phyloP scores from a whole-genome alignment of 2,113 vertebrate genomes.

The Anhinga anhinga region DNA sequence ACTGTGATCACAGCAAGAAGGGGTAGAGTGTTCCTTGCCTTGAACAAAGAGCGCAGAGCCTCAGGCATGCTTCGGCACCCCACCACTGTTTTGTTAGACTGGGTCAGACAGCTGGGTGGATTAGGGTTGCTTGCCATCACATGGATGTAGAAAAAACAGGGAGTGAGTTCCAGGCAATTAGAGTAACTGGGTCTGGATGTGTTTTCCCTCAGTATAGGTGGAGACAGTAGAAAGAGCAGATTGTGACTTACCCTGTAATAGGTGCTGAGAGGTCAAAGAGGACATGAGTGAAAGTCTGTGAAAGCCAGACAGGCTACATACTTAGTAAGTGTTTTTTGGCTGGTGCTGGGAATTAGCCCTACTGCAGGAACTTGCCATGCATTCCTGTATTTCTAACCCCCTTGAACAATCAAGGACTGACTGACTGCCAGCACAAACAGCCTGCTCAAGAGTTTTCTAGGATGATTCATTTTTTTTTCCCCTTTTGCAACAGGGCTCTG shows the following conservation, averaged over 20 bases:
- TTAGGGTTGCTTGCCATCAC: neutral
- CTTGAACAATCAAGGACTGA: neutral
- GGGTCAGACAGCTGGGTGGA: neutral
- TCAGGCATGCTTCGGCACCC: neutral
- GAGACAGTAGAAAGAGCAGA: neutral
- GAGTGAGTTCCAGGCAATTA: neutral
- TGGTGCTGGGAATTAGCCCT: neutral
- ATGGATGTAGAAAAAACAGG: neutral
- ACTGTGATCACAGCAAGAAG: neutral
- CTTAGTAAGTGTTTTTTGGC: neutral
- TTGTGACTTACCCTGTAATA: neutral
- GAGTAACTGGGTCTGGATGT: neutral
- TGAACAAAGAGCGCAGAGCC: neutral
- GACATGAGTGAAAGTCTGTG: neutral
- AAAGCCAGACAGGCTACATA: fast-evolving
- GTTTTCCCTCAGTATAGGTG: neutral
- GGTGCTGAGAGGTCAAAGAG: neutral
- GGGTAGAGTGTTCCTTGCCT: neutral
- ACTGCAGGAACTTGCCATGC: neutral
- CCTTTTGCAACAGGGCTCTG: neutral
- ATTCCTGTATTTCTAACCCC: neutral
- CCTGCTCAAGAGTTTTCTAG: neutral
- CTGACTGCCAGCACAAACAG: conserved; percentile 21
- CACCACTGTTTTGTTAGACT: neutral
- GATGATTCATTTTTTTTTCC: neutral